Base-by-base conservation (phyloP, 2,888 invertebrate genomes). In the Apodemia duryi region DNA sequence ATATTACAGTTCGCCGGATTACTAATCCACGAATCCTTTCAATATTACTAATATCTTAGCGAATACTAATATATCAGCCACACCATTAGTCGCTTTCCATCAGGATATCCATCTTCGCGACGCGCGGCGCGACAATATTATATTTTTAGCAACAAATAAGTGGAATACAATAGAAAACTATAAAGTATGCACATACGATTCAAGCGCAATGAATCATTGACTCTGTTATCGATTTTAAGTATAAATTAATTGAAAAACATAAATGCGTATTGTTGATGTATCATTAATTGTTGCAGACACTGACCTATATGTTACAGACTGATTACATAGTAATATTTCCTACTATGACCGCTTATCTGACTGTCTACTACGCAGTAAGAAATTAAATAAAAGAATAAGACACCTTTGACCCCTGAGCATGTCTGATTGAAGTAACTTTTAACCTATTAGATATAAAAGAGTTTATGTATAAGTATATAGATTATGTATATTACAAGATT, bases 341-440 rank as follows among this genome's bases (percentile, higher is more conserved):
- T 81, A 81, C 81, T 76, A 73, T 86, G 85, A 84, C 83, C 85
- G 83, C 82, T 88, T 89, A 90, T 89, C 88, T 77, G 41, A 54
- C 70, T 70, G 70, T n/a, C 73, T 79, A 86, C 80, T 88, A 80
- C 88, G 88, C 85, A 87, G 82, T 81, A 77, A 69, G 73, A 72
- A 69, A 65, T 65, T 52, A 43, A 43, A 54, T 54, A 28, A 54
- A 54, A 54, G 28, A 54, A 28, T 54, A 29, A 10, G 2, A 28
- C 54, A 54, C 54, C 54, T 54, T 54, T 54, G 54, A 54, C 54
- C 54, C 29, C 54, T 3, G 9, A 52, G 28, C 21, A 43, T 43
- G 43, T 43, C 43, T 43, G 43, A 43, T 11, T 43, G 10, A 11
- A 43, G 6, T 54, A 54, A 54, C 28, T 29, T 28, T 54, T 28